Conservation (phyloP, 1,140 invertebrate species). For the Diabrotica undecimpunctata region DNA sequence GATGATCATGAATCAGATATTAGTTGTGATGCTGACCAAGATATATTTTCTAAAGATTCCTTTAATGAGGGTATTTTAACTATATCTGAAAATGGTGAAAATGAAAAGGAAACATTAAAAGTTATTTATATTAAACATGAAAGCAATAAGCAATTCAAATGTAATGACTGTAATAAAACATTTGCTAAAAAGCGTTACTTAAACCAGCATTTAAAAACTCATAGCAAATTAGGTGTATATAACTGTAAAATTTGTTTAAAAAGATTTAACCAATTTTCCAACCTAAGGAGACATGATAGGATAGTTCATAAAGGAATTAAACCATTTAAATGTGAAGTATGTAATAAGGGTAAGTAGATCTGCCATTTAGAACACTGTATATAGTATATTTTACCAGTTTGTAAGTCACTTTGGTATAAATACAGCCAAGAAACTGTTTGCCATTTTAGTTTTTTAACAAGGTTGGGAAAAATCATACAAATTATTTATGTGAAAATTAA, state of each 20-base stretch:
- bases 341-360: slow-evolving; percentile 15
- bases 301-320: slow-evolving; percentile 16
- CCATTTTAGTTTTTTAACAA: no score
- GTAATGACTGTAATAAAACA: slow-evolving; percentile 7
- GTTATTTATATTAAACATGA: no score
- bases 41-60: neutral
- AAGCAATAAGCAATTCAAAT: slow-evolving; percentile 7
- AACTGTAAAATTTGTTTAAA: slow-evolving; percentile 14
- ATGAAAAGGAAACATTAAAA: neutral
- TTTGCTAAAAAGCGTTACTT: slow-evolving; percentile 9
- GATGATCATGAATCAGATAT: neutral
- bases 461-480: no score
- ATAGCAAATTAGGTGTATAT: slow-evolving; percentile 9
- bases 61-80: neutral
- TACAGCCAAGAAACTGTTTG: no score
- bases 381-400: no score
- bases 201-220: slow-evolving; percentile 10
- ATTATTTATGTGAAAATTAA: no score
- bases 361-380: no score
- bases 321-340: slow-evolving; percentile 19
- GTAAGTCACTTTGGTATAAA: no score
- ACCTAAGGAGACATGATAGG: slow-evolving; percentile 7
- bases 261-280: slow-evolving; percentile 7
- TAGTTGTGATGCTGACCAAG: neutral
- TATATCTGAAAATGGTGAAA: neutral